A percentile compares a stretch with the other conserved stretches of the same genome.
Evolutionary conservation across 2,797 vertebrate species (phyloP).

Genomic region (Falco berigora): DNA sequence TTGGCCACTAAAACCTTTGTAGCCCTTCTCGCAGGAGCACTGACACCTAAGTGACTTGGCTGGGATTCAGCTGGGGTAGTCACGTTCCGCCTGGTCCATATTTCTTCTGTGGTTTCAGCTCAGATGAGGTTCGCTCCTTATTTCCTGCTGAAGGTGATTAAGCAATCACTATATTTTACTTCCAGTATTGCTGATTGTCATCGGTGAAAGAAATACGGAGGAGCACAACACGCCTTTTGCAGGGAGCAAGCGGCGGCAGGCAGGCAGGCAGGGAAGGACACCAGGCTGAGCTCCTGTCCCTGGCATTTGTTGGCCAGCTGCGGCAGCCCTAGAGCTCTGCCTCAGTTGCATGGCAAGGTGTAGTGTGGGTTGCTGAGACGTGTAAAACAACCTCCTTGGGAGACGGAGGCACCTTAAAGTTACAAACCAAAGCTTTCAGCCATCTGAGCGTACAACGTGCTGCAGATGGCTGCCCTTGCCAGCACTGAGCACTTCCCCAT

Average conservation of each 20-base stretch:
- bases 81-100: not conserved
- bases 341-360: not conserved
- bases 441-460: rapidly evolving
- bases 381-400: not conserved
- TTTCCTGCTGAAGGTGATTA: not conserved
- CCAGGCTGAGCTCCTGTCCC: rapidly evolving
- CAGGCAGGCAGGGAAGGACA: not conserved
- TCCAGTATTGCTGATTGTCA: not conserved
- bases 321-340: not conserved
- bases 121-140: not conserved
- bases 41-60: not conserved
- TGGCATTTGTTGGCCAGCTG: not conserved
- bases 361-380: not conserved
- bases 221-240: not conserved
- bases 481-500: not conserved
- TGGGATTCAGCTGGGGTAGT: not conserved
- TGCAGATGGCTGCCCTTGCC: not conserved
- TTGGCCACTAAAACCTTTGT: not conserved
- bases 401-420: not conserved
- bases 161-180: not conserved
- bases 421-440: not conserved
- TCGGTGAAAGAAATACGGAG: not conserved
- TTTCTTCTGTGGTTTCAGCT: not conserved
- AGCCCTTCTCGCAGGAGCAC: not conserved
- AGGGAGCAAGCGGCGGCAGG: not conserved